Evolutionary conservation across 2,888 invertebrate species (phyloP).

Genomic region (Eristalinus aeneus): DNA sequence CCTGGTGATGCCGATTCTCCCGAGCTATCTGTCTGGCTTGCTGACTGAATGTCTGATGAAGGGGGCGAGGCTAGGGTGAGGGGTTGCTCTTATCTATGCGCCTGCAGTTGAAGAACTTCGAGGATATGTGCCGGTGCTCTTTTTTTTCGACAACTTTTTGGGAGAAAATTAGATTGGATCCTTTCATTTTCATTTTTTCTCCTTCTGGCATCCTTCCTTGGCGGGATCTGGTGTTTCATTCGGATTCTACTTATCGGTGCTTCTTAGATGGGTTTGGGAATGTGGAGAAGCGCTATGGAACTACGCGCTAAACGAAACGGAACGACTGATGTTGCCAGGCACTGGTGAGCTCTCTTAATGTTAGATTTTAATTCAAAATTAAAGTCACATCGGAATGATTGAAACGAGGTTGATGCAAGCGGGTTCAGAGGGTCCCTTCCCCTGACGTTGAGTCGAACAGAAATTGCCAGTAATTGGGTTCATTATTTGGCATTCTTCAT

Average conservation of each 20-base stretch:
- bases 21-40: neutral
- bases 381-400: conserved; percentile 66
- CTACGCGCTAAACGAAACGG: too few relatives aligned
- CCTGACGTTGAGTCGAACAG: neutral
- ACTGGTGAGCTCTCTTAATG: conserved; percentile 50
- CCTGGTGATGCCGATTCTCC: neutral
- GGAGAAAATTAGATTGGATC: conserved; percentile 65
- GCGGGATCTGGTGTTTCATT: conserved; percentile 14
- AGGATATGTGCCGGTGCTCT: conserved; percentile 29
- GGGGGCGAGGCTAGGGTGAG: neutral
- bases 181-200: conserved; percentile 58
- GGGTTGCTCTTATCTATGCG: conserved; percentile 58
- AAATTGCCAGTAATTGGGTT: conserved; percentile 54
- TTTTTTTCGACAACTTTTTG: neutral
- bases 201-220: conserved; percentile 48
- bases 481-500: conserved; percentile 35
- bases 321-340: too few relatives aligned
- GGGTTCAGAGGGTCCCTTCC: neutral
- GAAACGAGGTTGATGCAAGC: conserved; percentile 22
- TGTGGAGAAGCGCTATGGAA: too few relatives aligned
- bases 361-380: conserved; percentile 67
- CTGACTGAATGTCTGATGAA: neutral
- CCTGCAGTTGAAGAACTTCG: conserved; percentile 66
- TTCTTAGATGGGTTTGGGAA: too few relatives aligned
- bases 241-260: neutral